Conservation (phyloP, 2,888 invertebrate species). For the Himalopsyche anomala region DNA sequence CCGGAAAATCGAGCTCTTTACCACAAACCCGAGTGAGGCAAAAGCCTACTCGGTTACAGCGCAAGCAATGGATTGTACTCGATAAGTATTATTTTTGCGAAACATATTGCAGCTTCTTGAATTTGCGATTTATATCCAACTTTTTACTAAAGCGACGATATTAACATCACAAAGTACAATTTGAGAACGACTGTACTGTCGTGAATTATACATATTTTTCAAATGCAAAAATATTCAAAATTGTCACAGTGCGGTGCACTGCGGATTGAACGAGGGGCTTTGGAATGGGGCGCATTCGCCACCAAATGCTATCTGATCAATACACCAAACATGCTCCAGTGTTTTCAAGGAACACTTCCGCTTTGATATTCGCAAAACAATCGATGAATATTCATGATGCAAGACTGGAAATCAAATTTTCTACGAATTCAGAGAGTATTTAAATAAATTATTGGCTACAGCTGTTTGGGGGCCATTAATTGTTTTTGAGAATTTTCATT, state of each 20-base stretch:
- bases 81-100: no score
- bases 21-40: no score
- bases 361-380: not conserved
- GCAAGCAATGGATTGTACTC: no score
- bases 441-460: no score
- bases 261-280: not conserved
- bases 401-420: no score
- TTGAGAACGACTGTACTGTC: not conserved
- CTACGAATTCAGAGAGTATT: no score
- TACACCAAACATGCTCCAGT: not conserved
- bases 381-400: not conserved
- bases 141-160: not conserved
- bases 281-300: not conserved
- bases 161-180: not conserved
- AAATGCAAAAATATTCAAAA: slow-evolving; percentile 16
- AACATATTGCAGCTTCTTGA: no score
- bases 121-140: no score
- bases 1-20: no score
- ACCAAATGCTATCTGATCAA: not conserved
- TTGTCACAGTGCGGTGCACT: slow-evolving; percentile 9
- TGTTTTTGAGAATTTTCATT: no score
- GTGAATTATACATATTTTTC: slow-evolving; percentile 4
- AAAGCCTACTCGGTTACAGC: no score
- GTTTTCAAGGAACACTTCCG: not conserved
- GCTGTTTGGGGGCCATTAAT: no score